Percentiles rank a stretch among this genome's conserved stretches.
phyloP scores from a whole-genome alignment of 2,113 vertebrate genomes.

The Lonchura striata region DNA sequence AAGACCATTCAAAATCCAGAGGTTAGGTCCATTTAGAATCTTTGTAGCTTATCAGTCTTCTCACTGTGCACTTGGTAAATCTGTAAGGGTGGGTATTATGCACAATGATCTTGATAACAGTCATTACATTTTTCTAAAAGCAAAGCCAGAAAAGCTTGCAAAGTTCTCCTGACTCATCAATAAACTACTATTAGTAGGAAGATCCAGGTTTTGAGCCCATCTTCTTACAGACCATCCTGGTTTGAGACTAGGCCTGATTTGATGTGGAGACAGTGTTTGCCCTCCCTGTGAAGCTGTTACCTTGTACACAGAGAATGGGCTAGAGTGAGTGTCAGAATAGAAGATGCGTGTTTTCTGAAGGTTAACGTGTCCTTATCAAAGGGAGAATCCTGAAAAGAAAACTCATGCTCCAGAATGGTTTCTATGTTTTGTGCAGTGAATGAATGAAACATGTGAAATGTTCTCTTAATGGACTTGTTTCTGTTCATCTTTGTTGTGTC shows the following conservation, averaged over 20 bases:
- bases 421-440: background rate
- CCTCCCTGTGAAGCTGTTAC: background rate
- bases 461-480: background rate
- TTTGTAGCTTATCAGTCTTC: background rate
- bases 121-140: background rate
- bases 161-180: background rate
- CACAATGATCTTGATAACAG: background rate
- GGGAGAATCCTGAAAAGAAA: background rate
- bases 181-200: background rate
- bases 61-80: background rate
- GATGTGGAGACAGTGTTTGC: background rate
- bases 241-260: background rate
- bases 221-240: background rate
- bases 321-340: background rate
- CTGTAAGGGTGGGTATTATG: background rate
- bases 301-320: background rate
- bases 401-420: rapidly evolving
- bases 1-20: background rate
- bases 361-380: background rate
- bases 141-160: background rate
- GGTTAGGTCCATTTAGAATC: too few relatives aligned
- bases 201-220: background rate
- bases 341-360: background rate
- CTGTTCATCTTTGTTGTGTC: background rate
- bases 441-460: background rate